Conservation (phyloP, 2,113 vertebrate genomes). For the Scortum barcoo region DNA sequence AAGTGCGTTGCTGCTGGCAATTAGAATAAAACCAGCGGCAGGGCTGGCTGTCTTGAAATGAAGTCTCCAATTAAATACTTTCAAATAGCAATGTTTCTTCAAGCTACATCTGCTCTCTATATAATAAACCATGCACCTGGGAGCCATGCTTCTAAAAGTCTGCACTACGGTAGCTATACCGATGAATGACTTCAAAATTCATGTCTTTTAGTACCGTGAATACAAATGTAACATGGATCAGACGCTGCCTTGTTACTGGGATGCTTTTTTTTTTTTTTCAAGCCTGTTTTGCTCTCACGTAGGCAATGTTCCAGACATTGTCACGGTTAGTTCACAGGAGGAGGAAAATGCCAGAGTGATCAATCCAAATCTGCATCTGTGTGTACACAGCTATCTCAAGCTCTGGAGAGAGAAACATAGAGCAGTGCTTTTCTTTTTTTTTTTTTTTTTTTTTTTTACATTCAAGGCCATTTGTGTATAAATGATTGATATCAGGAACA, state of each 20-base stretch:
- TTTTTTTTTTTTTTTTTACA: constrained; percentile 33
- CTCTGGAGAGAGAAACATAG: not conserved
- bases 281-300: constrained; percentile 37
- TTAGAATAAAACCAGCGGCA: constrained; percentile 86
- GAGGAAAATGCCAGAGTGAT: constrained; percentile 41
- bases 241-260: constrained; percentile 32
- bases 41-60: constrained; percentile 84
- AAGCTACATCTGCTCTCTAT: constrained; percentile 76
- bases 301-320: constrained; percentile 49
- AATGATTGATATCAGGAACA: constrained; percentile 56
- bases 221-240: constrained; percentile 59
- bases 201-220: constrained; percentile 53
- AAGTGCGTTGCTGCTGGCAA: constrained; percentile 85
- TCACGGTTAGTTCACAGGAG: constrained; percentile 39
- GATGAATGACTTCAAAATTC: constrained; percentile 61
- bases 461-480: constrained; percentile 50
- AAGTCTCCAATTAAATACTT: constrained; percentile 86
- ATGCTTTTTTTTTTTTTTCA: constrained; percentile 59
- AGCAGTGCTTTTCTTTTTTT: constrained; percentile 13
- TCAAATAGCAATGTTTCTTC: constrained; percentile 78
- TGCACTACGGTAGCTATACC: constrained; percentile 48
- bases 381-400: constrained; percentile 28
- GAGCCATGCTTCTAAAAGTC: constrained; percentile 64
- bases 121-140: constrained; percentile 78
- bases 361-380: constrained; percentile 49